Evolutionary conservation across 2,888 invertebrate genomes (phyloP).

Genomic region (Penaeus monodon): DNA sequence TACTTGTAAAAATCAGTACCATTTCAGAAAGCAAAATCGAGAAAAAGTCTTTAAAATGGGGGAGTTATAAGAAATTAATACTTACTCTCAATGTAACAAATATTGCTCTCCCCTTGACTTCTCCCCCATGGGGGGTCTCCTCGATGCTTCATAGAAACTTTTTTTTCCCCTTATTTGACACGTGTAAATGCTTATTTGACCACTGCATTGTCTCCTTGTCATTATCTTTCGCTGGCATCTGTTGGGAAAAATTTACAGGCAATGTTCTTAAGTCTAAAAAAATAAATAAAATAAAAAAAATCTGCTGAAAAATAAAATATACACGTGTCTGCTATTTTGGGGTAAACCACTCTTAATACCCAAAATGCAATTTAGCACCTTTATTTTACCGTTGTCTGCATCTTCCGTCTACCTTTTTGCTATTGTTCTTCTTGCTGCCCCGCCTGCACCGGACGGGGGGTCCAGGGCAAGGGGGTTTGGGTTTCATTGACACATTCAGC

Average conservation of each 20-base stretch:
- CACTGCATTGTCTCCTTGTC: slow-evolving; percentile 87
- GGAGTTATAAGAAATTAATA: neutral
- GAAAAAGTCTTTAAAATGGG: no score
- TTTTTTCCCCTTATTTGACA: slow-evolving; percentile 88
- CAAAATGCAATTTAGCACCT: no score
- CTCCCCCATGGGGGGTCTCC: slow-evolving; percentile 82
- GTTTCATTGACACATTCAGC: slow-evolving; percentile 85
- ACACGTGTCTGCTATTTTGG: no score
- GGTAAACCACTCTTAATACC: no score
- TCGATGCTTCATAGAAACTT: slow-evolving; percentile 87
- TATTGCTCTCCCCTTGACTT: slow-evolving; percentile 89
- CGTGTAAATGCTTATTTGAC: slow-evolving; percentile 90
- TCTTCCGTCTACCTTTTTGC: slow-evolving; percentile 72
- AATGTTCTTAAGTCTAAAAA: neutral
- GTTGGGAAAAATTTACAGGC: neutral
- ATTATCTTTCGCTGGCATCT: slow-evolving; percentile 79
- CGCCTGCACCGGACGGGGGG: slow-evolving; percentile 86
- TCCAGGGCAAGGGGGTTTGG: slow-evolving; percentile 83
- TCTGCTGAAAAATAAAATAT: neutral
- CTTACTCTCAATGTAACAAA: slow-evolving; percentile 83
- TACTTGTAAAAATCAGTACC: no score
- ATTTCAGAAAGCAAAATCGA: no score
- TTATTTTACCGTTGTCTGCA: no score
- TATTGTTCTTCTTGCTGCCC: slow-evolving; percentile 78
- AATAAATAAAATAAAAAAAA: neutral